Evolutionary conservation across 35 echinoderm and acorn worm species (phyloP).

Genomic region (Diadema setosum): DNA sequence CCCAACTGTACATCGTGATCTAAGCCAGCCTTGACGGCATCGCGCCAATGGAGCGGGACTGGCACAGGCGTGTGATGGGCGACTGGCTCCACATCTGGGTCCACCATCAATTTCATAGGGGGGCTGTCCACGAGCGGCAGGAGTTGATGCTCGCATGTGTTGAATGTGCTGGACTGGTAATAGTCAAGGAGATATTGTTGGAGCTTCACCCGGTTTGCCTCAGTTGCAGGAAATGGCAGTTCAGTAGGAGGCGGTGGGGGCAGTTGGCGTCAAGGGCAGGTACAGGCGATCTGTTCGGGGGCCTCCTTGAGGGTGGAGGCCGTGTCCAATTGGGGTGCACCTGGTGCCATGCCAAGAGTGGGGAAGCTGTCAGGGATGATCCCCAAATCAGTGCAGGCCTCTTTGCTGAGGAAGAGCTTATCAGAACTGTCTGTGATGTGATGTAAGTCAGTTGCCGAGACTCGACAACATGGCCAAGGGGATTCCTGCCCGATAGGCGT

Average conservation of each 20-base stretch:
- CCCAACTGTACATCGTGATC: slow-evolving; percentile 5
- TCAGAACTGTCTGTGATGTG: background rate
- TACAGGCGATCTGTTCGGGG: background rate
- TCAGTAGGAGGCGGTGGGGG: background rate
- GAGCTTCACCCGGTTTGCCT: background rate
- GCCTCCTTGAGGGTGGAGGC: background rate
- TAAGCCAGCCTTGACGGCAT: slow-evolving; percentile 3
- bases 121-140: background rate
- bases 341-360: background rate
- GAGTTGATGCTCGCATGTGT: slow-evolving; percentile 3
- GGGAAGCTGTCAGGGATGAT: background rate
- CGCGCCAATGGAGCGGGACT: background rate
- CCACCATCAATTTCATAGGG: slow-evolving; percentile 8
- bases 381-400: background rate
- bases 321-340: background rate
- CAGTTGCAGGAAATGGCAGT: background rate
- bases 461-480: background rate
- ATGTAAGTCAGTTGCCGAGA: background rate
- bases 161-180: slow-evolving; percentile 7
- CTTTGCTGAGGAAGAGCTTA: background rate
- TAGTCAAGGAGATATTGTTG: background rate
- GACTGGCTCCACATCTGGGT: slow-evolving; percentile 6
- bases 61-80: slow-evolving; percentile 18
- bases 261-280: background rate
- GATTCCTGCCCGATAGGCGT: background rate